These are phyloP conservation scores for Leptocoma aspasia DNA, from an alignment of 2,113 vertebrate genomes.

Conservation along the genomic window DNA sequence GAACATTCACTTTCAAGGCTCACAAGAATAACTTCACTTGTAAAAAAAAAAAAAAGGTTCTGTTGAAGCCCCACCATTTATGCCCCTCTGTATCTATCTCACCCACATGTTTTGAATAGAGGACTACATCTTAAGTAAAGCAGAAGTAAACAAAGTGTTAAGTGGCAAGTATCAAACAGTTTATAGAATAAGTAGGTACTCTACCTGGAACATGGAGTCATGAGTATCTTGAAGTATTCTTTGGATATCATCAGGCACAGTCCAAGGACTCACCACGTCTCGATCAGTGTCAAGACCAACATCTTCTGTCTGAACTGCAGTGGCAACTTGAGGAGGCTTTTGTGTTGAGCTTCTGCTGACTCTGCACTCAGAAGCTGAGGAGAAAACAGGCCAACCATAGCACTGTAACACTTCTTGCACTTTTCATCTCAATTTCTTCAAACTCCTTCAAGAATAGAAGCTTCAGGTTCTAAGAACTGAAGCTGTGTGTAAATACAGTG, in stretches of 20 bases:
- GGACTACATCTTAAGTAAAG: not conserved
- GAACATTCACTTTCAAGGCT: not conserved
- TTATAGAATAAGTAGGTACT: not conserved
- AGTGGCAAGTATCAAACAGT: not conserved
- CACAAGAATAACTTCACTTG: not conserved
- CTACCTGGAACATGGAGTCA: constrained; percentile 53
- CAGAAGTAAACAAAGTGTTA: not conserved
- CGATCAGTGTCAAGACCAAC: constrained; percentile 41
- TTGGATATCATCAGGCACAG: constrained; percentile 63
- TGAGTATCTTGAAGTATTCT: constrained; percentile 52
- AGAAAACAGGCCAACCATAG: not conserved
- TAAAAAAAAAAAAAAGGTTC: not conserved
- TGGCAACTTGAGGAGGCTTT: not conserved
- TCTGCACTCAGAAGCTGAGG: constrained; percentile 25
- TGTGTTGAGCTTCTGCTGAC: not conserved
- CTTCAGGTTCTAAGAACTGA: not conserved
- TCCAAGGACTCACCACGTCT: constrained; percentile 72
- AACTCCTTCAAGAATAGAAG: not conserved
- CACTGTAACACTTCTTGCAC: not conserved
- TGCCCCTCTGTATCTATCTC: not conserved
- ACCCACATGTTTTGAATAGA: not conserved
- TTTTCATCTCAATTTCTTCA: not conserved
- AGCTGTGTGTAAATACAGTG: not conserved
- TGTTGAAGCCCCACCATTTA: not conserved
- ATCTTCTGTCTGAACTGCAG: not conserved